These are phyloP conservation scores for Tetrao urogallus DNA, from an alignment of 2,113 vertebrate genomes.

Conservation along the genomic window DNA sequence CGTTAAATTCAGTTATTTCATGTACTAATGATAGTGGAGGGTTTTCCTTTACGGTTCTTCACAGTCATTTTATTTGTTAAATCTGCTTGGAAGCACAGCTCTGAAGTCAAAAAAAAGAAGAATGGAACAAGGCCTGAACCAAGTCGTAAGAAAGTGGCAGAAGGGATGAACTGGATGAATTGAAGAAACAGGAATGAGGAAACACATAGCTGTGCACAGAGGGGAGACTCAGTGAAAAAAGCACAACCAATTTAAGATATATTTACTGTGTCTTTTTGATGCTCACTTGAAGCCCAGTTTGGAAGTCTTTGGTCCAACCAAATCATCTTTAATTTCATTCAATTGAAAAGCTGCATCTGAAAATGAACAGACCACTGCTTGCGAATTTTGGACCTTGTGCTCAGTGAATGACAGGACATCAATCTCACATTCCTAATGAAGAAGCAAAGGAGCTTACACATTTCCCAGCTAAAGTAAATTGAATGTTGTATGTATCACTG, in stretches of 20 bases:
- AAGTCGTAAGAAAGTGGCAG: background rate
- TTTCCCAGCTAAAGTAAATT: conserved; percentile 5
- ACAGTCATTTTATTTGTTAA: background rate
- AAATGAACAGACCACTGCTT: background rate
- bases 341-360: background rate
- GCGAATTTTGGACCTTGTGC: background rate
- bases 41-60: background rate
- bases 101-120: background rate
- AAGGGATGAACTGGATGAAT: rapidly evolving
- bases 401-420: background rate
- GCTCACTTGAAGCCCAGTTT: background rate
- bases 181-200: background rate
- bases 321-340: background rate
- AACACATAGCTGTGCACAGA: background rate
- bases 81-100: background rate
- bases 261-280: background rate
- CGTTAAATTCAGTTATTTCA: background rate
- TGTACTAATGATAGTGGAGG: background rate
- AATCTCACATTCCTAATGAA: background rate
- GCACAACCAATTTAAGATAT: background rate
- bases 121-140: background rate
- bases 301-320: background rate
- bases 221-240: background rate
- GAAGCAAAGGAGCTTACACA: background rate
- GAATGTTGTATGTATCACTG: conserved; percentile 20